phyloP scores from a whole-genome alignment of 2,888 invertebrate species.

The Caenorhabditis sp. region DNA sequence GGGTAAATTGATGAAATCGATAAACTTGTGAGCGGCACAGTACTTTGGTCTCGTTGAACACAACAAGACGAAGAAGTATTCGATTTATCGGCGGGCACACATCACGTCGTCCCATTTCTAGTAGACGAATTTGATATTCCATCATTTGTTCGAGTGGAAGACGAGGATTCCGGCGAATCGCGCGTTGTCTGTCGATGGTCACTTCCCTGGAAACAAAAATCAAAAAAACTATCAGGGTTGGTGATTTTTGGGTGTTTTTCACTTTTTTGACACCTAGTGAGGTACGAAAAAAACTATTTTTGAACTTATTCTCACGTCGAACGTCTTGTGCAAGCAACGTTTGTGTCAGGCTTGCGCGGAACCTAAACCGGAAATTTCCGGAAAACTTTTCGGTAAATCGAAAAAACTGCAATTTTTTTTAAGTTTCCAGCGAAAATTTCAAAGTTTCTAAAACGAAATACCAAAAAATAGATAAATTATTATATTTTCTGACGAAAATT shows the following conservation, averaged over 20 bases:
- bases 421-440: no score
- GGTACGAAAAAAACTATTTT: no score
- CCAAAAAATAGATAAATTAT: no score
- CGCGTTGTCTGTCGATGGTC: neutral
- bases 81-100: neutral
- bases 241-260: no score
- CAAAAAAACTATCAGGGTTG: neutral
- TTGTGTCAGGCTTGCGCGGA: no score
- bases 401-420: no score
- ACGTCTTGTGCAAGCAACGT: no score
- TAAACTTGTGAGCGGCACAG: neutral
- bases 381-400: no score
- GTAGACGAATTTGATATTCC: neutral
- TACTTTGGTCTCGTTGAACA: neutral
- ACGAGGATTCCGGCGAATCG: neutral
- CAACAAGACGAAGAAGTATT: neutral
- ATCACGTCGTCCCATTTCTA: neutral
- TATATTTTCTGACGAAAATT: no score
- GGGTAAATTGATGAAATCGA: neutral
- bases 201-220: neutral
- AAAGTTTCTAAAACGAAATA: neutral
- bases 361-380: no score
- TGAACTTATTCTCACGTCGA: no score
- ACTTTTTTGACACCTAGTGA: no score
- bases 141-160: neutral